A percentile compares a stretch with the other conserved stretches of the same genome.
These are phyloP conservation scores for Sepioteuthis lessoniana DNA, from an alignment of 2,888 invertebrate species.

Conservation along the genomic window DNA sequence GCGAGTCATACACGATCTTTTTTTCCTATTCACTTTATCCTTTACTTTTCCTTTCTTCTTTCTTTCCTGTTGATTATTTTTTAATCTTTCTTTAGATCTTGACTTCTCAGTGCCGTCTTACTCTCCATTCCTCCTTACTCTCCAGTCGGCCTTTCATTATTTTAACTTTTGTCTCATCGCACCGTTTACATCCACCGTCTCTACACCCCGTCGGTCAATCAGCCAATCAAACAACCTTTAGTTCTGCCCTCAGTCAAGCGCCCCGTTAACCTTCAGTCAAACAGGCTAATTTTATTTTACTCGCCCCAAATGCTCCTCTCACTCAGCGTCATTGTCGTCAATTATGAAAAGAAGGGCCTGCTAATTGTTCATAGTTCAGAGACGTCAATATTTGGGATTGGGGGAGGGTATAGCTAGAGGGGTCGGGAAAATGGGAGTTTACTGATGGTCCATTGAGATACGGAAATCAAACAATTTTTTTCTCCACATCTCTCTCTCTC, in stretches of 20 bases:
- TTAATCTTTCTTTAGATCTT: too few relatives aligned
- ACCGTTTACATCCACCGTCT: not conserved
- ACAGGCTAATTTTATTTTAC: not conserved
- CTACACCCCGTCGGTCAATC: not conserved
- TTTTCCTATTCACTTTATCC: too few relatives aligned
- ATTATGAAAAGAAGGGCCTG: not conserved
- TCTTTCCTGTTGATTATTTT: too few relatives aligned
- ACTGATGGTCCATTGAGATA: not conserved
- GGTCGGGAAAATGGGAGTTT: not conserved
- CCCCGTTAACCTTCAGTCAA: slow-evolving; percentile 20
- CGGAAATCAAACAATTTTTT: not conserved
- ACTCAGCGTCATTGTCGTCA: not conserved
- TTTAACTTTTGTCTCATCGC: too few relatives aligned
- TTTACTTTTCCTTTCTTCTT: too few relatives aligned
- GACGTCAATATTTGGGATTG: not conserved
- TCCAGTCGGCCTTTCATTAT: too few relatives aligned
- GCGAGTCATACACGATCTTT: too few relatives aligned
- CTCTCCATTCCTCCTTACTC: too few relatives aligned
- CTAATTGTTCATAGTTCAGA: slow-evolving; percentile 5
- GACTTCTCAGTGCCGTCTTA: too few relatives aligned
- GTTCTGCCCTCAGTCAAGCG: slow-evolving; percentile 33
- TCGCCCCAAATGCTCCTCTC: not conserved
- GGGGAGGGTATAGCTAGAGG: not conserved
- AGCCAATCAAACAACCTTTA: not conserved
- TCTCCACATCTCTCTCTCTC: not conserved